phyloP scores from a whole-genome alignment of 2,888 invertebrate species.

The Eristalinus sepulchralis region DNA sequence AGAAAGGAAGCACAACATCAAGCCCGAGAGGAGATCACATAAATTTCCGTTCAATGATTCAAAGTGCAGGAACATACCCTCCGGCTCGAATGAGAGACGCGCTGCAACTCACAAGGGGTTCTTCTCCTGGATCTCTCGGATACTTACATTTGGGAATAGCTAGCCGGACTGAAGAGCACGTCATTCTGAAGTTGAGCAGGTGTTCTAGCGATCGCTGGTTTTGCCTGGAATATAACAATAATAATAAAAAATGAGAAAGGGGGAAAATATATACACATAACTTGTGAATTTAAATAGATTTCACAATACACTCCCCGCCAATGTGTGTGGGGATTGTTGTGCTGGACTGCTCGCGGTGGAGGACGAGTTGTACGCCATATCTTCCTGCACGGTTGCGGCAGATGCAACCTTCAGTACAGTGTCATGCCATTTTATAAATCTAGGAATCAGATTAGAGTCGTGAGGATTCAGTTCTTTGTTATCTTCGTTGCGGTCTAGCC shows the following conservation, averaged over 20 bases:
- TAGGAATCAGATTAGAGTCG: constrained; percentile 69
- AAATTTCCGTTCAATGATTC: constrained; percentile 71
- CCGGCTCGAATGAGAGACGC: constrained; percentile 21
- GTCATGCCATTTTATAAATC: constrained; percentile 61
- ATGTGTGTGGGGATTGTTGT: constrained; percentile 32
- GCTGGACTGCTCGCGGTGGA: constrained; percentile 19
- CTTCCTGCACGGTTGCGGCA: constrained; percentile 47
- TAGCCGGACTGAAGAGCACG: constrained; percentile 78
- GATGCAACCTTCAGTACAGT: constrained; percentile 63
- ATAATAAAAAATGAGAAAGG: constrained; percentile 53
- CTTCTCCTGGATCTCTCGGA: constrained; percentile 20
- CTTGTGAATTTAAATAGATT: constrained; percentile 67
- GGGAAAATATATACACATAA: constrained; percentile 36
- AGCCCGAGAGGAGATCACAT: constrained; percentile 67
- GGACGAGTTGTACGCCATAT: constrained; percentile 41
- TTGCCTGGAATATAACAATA: constrained; percentile 75
- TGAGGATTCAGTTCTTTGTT: constrained; percentile 39
- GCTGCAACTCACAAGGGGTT: constrained; percentile 42
- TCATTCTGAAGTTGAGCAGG: constrained; percentile 76
- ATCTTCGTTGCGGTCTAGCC: constrained; percentile 25
- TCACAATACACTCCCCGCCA: constrained; percentile 29
- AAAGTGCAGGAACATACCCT: constrained; percentile 65
- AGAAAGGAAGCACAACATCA: constrained; percentile 68
- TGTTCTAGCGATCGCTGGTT: constrained; percentile 75
- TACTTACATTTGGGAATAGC: constrained; percentile 79